These are phyloP conservation scores for Drosophila affinis DNA, from an alignment of 2,888 invertebrate genomes.

Conservation along the genomic window DNA sequence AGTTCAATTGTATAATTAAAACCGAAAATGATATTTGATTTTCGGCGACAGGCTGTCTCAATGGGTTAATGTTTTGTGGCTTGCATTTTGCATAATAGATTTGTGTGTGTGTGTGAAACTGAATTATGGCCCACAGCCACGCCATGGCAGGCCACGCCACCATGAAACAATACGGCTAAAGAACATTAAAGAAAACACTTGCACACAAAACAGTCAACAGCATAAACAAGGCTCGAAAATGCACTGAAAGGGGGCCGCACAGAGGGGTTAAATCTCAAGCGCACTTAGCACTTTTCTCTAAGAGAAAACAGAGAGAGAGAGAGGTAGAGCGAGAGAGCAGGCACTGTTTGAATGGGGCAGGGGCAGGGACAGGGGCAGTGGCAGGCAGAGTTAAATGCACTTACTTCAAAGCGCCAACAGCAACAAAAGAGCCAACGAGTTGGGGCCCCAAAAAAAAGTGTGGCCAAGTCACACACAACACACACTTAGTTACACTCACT, in stretches of 20 bases:
- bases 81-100: constrained; percentile 55
- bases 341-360: background rate
- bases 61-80: constrained; percentile 47
- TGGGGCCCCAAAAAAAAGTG: constrained; percentile 57
- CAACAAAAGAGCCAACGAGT: constrained; percentile 67
- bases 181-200: constrained; percentile 60
- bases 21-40: constrained; percentile 28
- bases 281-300: constrained; percentile 62
- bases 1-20: constrained; percentile 40
- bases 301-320: background rate
- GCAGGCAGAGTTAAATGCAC: constrained; percentile 64
- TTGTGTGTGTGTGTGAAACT: constrained; percentile 31
- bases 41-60: background rate
- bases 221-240: constrained; percentile 56
- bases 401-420: constrained; percentile 69
- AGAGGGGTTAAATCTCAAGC: constrained; percentile 47
- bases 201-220: constrained; percentile 65
- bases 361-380: background rate
- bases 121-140: constrained; percentile 47
- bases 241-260: constrained; percentile 14
- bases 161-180: constrained; percentile 38
- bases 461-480: constrained; percentile 53
- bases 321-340: too few species aligned
- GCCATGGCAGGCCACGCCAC: too few species aligned
- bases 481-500: constrained; percentile 36